Evolutionary conservation across 2,113 vertebrate genomes (phyloP).

Genomic region (Bos taurus): ARS-UCD2.0 NC_037352.1:9946001-9946500

Average conservation of each 20-base stretch:
- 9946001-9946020: not conserved
- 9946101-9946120: not conserved
- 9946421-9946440: not conserved
- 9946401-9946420: not conserved
- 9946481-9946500: not conserved
- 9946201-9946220: not conserved
- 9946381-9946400: not conserved
- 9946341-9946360: not conserved
- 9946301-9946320: not conserved
- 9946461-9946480: not conserved
- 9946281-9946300: not conserved
- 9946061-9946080: not conserved
- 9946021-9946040: accelerated
- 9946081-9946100: not conserved
- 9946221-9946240: not conserved
- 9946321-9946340: accelerated
- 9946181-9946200: not conserved
- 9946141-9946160: not conserved
- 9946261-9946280: not conserved
- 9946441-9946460: not conserved
- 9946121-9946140: not conserved
- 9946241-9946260: not conserved
- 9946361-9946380: not conserved
- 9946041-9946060: not conserved
- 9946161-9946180: not conserved